Evolutionary conservation across 2,113 vertebrate genomes (phyloP), one percentile per base, ranked within the genome.

Genomic region (Fulmarus glacialis): DNA sequence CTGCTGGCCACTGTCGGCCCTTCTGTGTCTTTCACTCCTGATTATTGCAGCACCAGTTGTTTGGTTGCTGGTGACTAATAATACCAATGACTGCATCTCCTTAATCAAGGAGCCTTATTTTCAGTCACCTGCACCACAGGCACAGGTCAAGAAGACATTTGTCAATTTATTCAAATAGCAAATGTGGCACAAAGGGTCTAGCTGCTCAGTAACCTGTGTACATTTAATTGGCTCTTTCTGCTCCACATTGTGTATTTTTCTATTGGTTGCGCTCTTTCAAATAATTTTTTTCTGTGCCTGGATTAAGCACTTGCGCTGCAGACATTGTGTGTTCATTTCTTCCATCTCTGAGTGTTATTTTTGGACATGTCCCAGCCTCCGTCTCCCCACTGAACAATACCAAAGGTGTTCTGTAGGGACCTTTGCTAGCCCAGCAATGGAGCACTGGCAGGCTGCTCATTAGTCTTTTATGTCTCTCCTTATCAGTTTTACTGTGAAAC

Each of bases 401-500:
- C 38, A 43, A 75, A 95, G 93, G 95, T 97, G 96, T 87, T 97
- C 56, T 2, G 10, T 0, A 0, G 84, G 60, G 84, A 91, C 93
- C 85, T 94, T 80, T 79, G 73, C 66, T 85, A 82, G 87, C 64
- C 82, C 36, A 34, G 94, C 68, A 18, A 8, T 78, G 91, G 93
- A 94, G 73, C 53, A 73, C 84, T 0, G 4, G 27, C 81, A 71
- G 84, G 52, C 87, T 85, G 78, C 95, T 97, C 87, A 4, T 95
- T 94, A 95, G 81, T 94, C 90, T 95, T 96, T 93, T 72, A 87
- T 93, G 84, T 80, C 91, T 87, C 87, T 85, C 84, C 92, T 95
- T 97, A 96, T 95, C 96, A 93, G 82, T 75, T 97, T 94, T 82
- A 72, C 93, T 52, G 58, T 42, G 91, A 75, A 95, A 97, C 90